Base-by-base conservation (phyloP, 2,113 vertebrate species). In the Lichenostomus cassidix region DNA sequence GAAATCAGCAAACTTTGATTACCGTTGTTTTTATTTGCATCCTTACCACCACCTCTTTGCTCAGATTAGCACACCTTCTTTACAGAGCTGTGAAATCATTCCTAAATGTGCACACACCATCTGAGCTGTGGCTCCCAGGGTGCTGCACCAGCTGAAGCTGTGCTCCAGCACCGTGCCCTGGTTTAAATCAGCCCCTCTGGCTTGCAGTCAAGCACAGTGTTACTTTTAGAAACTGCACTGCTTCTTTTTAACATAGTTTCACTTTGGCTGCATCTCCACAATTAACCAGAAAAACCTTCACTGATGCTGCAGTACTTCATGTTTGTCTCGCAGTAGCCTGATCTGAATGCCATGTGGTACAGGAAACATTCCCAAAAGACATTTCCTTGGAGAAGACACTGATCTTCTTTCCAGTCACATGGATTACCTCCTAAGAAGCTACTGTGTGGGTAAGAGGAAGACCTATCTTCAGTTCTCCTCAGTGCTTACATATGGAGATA, bases 401-500 rank as follows among this genome's bases (percentile, higher is more conserved):
- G 68, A 80, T 90, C 87, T 37, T 79, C 77, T 82, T 82, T 87
- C 95, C 89, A 93, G 84, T 60, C 49, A 81, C 88, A 46, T 4
- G 2, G 10, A 5, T 39, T 83, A 74, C 83, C 96, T 95, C 79
- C 84, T 90, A 70, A 96, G 91, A 96, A 96, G 96, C 94, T 92
- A 90, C 96, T 85, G 67, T 73, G 67, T n/a, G 15, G 29, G 20
- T 89, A 59, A 75, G 65, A 62, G 59, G 83, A 97, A 97, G 94
- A 96, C 69, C 91, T 87, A 39, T 88, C 87, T 93, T 83, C 59
- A 89, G 86, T 94, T 96, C 92, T 82, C 70, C 81, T 82, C 62
- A 83, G 87, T 91, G 87, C 95, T 97, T 97, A 90, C 93, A 93
- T 91, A 96, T 95, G 95, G 96, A 96, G 89, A 94, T 90, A 81